A percentile compares a stretch with the other conserved stretches of the same genome.
These are phyloP conservation scores for Platanista minor DNA, from an alignment of 2,113 vertebrate species.

Conservation along the genomic window DNA sequence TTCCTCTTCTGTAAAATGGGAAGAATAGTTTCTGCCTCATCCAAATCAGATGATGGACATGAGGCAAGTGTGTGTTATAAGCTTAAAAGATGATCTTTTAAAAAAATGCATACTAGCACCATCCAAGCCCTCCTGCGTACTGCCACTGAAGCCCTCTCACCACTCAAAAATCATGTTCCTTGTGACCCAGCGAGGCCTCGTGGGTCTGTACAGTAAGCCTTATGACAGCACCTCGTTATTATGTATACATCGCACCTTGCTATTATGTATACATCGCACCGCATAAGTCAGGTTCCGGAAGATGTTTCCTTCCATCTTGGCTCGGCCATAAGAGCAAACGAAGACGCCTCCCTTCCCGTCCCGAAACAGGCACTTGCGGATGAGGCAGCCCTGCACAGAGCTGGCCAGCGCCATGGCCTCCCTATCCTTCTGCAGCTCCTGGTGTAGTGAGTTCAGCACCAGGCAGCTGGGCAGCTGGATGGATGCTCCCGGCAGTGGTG, in stretches of 20 bases:
- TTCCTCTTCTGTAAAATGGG: background rate
- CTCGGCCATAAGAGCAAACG: conserved; percentile 86
- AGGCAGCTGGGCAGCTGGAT: conserved; percentile 80
- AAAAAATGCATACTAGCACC: background rate
- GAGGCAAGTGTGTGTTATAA: background rate
- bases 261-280: conserved; percentile 88
- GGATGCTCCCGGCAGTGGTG: conserved; percentile 73
- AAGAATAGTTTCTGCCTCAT: background rate
- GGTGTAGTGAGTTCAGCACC: conserved; percentile 82
- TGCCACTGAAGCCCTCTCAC: background rate
- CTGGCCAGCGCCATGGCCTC: conserved; percentile 83
- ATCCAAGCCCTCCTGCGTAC: background rate
- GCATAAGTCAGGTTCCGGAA: conserved; percentile 88
- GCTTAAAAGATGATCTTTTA: background rate
- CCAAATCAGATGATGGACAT: background rate
- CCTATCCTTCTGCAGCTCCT: conserved; percentile 89
- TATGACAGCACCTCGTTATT: conserved; percentile 85
- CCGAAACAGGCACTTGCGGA: conserved; percentile 89
- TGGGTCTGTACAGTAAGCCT: background rate
- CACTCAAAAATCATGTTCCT: background rate
- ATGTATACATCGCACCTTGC: conserved; percentile 90
- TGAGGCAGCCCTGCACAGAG: conserved; percentile 85
- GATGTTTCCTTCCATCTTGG: conserved; percentile 87
- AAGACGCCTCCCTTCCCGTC: conserved; percentile 89
- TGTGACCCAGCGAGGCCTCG: background rate